These are phyloP conservation scores for Archegozetes longisetosus DNA, from an alignment of 1,140 invertebrate species.

Conservation along the genomic window DNA sequence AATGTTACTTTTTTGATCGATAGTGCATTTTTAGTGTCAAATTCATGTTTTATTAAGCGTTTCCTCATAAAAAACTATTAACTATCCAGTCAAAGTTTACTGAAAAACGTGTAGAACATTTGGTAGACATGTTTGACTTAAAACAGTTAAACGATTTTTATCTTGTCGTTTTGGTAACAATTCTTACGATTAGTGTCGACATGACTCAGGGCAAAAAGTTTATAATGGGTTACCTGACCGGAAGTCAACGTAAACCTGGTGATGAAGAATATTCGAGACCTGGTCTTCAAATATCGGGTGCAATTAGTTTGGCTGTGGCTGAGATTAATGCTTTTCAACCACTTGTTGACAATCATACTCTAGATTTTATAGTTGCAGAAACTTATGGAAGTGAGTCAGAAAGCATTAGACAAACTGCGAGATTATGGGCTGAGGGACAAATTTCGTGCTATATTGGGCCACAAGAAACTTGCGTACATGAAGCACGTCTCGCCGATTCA, in stretches of 20 bases:
- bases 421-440: constrained; percentile 59
- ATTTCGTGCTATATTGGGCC: constrained; percentile 82
- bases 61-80: no score
- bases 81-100: no score
- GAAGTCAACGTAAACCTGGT: constrained; percentile 50
- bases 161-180: not conserved
- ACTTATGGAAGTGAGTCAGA: constrained; percentile 74
- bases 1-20: no score
- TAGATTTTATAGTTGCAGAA: constrained; percentile 70
- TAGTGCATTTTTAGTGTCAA: no score
- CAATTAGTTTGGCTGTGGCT: constrained; percentile 55
- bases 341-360: constrained; percentile 29
- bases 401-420: constrained; percentile 67
- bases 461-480: constrained; percentile 85
- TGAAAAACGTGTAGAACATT: no score
- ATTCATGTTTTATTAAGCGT: no score
- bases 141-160: no score
- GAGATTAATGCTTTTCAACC: constrained; percentile 27
- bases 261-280: constrained; percentile 59
- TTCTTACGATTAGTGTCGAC: not conserved
- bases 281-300: constrained; percentile 55
- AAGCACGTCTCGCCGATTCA: constrained; percentile 82
- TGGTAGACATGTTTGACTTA: no score
- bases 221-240: constrained; percentile 33
- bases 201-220: not conserved